A percentile compares a stretch with the other conserved stretches of the same genome.
Evolutionary conservation across 2,888 invertebrate species (phyloP).

Genomic region (Buathra laborator): DNA sequence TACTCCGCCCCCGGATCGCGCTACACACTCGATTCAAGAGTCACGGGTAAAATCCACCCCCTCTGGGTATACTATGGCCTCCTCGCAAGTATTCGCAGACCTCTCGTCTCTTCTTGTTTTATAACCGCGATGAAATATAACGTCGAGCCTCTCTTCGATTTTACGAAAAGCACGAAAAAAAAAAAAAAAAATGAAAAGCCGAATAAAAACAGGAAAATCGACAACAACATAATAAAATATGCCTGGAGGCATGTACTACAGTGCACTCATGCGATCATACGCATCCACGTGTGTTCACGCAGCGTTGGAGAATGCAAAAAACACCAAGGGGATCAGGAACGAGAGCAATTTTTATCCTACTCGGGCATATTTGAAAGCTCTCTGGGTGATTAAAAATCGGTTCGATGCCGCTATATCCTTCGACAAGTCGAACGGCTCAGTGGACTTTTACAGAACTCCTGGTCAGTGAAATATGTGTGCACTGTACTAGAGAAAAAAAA

Average conservation of each 20-base stretch:
- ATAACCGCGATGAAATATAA: slow-evolving; percentile 7
- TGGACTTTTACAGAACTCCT: slow-evolving; percentile 48
- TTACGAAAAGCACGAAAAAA: slow-evolving; percentile 1
- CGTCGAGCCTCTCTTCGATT: slow-evolving; percentile 44
- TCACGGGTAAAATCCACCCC: slow-evolving; percentile 48
- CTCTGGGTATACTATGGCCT: slow-evolving; percentile 33
- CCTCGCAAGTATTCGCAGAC: slow-evolving; percentile 49
- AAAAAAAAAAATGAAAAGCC: neutral
- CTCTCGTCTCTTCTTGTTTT: slow-evolving; percentile 49
- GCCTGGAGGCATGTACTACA: neutral
- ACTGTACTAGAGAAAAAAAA: slow-evolving; percentile 12
- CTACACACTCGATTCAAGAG: slow-evolving; percentile 65
- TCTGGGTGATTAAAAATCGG: slow-evolving; percentile 64
- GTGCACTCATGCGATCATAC: slow-evolving; percentile 32
- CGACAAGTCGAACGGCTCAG: slow-evolving; percentile 41
- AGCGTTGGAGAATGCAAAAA: slow-evolving; percentile 45
- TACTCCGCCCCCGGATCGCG: slow-evolving; percentile 54
- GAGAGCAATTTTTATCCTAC: slow-evolving; percentile 35
- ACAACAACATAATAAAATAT: slow-evolving; percentile 29
- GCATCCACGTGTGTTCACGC: slow-evolving; percentile 34
- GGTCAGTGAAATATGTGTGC: slow-evolving; percentile 49
- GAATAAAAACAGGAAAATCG: neutral
- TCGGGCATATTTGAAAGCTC: slow-evolving; percentile 60
- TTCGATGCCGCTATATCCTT: slow-evolving; percentile 18
- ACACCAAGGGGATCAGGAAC: neutral